Percentiles rank a stretch among this genome's conserved stretches.
Evolutionary conservation across 2,797 vertebrate genomes (phyloP).

Genomic region (Crocodylus rhombifer): DNA sequence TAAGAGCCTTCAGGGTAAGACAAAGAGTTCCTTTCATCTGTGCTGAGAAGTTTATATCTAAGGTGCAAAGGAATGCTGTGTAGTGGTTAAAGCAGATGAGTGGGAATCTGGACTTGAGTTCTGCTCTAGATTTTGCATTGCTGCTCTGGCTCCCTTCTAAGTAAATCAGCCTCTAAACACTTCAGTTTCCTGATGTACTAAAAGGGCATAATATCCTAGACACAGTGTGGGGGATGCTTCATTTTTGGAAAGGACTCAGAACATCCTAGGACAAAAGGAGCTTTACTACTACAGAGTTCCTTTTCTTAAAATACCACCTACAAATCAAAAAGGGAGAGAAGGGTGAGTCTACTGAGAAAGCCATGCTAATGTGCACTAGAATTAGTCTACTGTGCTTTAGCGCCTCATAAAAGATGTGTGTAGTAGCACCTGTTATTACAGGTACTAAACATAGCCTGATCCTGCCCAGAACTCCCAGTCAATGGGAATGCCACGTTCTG

Average conservation of each 20-base stretch:
- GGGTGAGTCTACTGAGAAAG: neutral
- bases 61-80: neutral
- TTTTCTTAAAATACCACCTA: constrained; percentile 13
- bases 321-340: neutral
- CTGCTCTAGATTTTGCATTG: accelerated
- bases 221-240: neutral
- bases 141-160: neutral
- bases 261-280: neutral
- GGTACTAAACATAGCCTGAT: neutral
- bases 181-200: neutral
- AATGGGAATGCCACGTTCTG: neutral
- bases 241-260: neutral
- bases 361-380: too few relatives aligned
- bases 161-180: neutral
- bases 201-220: neutral
- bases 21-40: neutral
- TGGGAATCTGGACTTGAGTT: neutral
- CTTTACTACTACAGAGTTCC: accelerated
- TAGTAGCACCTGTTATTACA: too few relatives aligned
- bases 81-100: neutral
- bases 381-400: too few relatives aligned
- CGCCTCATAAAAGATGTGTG: too few relatives aligned
- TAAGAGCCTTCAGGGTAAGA: neutral
- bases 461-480: neutral
- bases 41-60: neutral